A percentile compares a stretch with the other conserved stretches of the same genome.
Conservation (phyloP, 2,888 invertebrate species). For the Eupithecia centaureata region DNA sequence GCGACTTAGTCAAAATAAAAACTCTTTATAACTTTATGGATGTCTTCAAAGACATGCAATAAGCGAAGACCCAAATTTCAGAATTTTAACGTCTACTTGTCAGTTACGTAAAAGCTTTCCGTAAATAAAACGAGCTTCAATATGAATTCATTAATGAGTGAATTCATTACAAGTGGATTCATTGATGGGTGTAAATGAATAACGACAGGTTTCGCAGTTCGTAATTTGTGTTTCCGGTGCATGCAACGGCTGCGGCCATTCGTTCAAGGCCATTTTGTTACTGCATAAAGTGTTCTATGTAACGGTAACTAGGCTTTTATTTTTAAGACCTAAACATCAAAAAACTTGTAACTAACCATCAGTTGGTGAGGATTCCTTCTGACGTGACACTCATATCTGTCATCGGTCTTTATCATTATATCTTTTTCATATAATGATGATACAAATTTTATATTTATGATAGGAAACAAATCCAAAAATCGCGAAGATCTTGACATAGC, state of each 20-base stretch:
- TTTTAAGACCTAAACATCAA: too few species aligned
- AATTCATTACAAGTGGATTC: conserved; percentile 23
- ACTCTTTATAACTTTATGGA: background rate
- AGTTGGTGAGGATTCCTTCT: too few species aligned
- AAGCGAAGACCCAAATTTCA: background rate
- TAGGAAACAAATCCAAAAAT: too few species aligned
- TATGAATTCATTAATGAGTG: background rate
- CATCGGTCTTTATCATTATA: too few species aligned
- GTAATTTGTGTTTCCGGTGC: conserved; percentile 57
- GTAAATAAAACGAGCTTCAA: background rate
- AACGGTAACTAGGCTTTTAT: background rate
- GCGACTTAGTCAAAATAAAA: background rate
- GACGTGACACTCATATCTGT: too few species aligned
- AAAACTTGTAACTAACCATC: too few species aligned
- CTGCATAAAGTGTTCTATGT: conserved; percentile 48
- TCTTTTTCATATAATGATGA: too few species aligned
- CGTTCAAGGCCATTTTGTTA: conserved; percentile 68
- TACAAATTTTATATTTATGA: too few species aligned
- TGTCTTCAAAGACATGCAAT: background rate
- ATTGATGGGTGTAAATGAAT: conserved; percentile 37
- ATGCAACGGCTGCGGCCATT: conserved; percentile 60
- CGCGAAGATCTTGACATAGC: too few species aligned
- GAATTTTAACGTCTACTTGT: background rate
- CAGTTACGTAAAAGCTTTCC: background rate
- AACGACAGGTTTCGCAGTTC: conserved; percentile 55